phyloP scores from a whole-genome alignment of 2,888 invertebrate species.

The Cremastobaeus sp. region DNA sequence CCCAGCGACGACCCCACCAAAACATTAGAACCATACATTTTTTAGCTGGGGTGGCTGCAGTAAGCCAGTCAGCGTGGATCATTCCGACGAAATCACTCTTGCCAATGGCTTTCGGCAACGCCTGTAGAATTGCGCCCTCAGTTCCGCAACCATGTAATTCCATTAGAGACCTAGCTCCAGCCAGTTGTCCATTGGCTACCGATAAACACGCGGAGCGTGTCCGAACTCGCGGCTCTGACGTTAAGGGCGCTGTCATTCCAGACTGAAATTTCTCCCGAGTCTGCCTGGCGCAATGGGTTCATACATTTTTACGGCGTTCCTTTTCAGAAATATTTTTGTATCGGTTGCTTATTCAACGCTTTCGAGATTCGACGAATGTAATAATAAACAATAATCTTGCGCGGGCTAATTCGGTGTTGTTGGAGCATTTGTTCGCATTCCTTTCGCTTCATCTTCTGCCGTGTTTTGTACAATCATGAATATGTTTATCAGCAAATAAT shows the following conservation, averaged over 20 bases:
- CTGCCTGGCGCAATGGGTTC: not conserved
- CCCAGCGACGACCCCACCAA: conserved; percentile 45
- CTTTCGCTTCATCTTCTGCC: no score
- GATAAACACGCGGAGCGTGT: conserved; percentile 33
- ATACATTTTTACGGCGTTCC: conserved; percentile 3
- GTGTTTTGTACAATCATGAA: no score
- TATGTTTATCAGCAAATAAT: not conserved
- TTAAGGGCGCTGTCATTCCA: conserved; percentile 14
- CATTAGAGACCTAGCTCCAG: conserved; percentile 57
- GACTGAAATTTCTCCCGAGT: conserved; percentile 8
- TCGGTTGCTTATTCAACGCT: no score
- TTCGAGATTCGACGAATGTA: no score
- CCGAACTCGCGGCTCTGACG: conserved; percentile 17
- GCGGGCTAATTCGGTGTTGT: no score
- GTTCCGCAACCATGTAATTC: conserved; percentile 60
- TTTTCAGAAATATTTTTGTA: not conserved
- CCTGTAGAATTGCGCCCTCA: conserved; percentile 26
- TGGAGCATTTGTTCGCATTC: no score
- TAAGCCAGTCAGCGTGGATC: conserved; percentile 53
- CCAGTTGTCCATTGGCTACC: conserved; percentile 53
- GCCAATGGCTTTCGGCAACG: conserved; percentile 53
- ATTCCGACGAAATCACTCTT: conserved; percentile 46
- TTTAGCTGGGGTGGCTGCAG: conserved; percentile 44
- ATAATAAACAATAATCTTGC: no score
- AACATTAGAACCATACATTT: conserved; percentile 62